phyloP scores from a whole-genome alignment of 2,797 vertebrate species.

The Dendrocincla tyrannina region DNA sequence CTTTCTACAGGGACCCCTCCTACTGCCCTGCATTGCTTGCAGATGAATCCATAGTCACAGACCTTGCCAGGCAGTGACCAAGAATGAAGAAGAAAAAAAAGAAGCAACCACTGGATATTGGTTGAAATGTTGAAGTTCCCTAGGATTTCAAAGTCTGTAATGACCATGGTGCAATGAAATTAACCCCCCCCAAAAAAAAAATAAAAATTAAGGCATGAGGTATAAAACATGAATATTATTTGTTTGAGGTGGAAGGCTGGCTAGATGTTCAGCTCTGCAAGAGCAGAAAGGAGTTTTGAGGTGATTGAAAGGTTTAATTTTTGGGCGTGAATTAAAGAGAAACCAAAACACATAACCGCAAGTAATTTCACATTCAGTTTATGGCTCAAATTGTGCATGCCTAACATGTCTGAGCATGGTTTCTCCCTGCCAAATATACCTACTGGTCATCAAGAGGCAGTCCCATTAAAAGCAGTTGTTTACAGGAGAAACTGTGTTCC shows the following conservation, averaged over 20 bases:
- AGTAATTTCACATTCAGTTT: not conserved
- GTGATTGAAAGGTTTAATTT: not conserved
- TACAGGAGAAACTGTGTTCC: not conserved
- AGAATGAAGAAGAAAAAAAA: not conserved
- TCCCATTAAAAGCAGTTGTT: not conserved
- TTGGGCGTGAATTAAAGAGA: not conserved
- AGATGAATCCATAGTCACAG: not conserved
- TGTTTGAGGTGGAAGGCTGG: not conserved
- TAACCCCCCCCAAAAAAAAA: not conserved
- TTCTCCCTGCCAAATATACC: not conserved
- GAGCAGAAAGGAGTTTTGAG: not conserved
- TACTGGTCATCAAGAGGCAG: not conserved
- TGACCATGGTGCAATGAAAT: not conserved
- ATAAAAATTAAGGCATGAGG: not conserved
- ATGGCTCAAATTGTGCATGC: not conserved
- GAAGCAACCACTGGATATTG: not conserved
- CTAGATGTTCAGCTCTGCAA: not conserved
- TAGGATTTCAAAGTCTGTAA: not conserved
- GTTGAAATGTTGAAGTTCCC: not conserved
- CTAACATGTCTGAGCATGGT: not conserved
- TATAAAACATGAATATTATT: not conserved
- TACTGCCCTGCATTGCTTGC: not conserved
- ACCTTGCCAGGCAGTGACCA: not conserved
- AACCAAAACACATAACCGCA: not conserved
- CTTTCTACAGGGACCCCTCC: not conserved